These are phyloP conservation scores for Colossoma macropomum DNA, from an alignment of 2,113 vertebrate species.

Conservation along the genomic window DNA sequence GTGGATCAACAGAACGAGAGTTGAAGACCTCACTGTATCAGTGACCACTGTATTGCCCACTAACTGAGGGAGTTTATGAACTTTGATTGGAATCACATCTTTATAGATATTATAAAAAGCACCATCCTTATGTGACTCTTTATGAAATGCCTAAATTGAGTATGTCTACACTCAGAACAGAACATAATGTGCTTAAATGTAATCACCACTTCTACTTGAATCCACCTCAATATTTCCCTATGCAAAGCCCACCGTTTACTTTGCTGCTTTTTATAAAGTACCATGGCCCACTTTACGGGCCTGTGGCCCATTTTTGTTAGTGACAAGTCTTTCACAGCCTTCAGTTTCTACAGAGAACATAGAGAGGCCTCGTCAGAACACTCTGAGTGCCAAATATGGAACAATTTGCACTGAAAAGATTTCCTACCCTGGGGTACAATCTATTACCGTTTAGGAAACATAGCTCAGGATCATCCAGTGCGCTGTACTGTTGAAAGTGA, in stretches of 20 bases:
- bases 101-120: too few species aligned
- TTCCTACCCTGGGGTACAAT: slow-evolving; percentile 13
- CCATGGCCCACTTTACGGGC: slow-evolving; percentile 71
- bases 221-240: slow-evolving; percentile 53
- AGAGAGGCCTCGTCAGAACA: slow-evolving; percentile 33
- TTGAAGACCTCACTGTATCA: neutral
- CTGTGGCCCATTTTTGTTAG: slow-evolving; percentile 75
- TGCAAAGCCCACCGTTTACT: slow-evolving; percentile 57
- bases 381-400: slow-evolving; percentile 13
- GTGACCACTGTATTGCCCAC: too few species aligned
- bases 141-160: neutral
- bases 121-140: neutral
- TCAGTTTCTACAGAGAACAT: slow-evolving; percentile 56
- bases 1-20: neutral
- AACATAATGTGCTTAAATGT: neutral
- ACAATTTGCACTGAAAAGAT: slow-evolving; percentile 2
- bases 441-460: slow-evolving; percentile 2
- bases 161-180: neutral
- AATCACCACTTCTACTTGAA: slow-evolving; percentile 28
- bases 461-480: neutral
- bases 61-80: too few species aligned
- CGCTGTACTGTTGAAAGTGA: neutral
- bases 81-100: too few species aligned
- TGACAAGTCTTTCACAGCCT: slow-evolving; percentile 50
- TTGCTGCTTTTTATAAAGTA: slow-evolving; percentile 72